Conservation (phyloP, 1,140 invertebrate species). For the Platyscapa corneri region DNA sequence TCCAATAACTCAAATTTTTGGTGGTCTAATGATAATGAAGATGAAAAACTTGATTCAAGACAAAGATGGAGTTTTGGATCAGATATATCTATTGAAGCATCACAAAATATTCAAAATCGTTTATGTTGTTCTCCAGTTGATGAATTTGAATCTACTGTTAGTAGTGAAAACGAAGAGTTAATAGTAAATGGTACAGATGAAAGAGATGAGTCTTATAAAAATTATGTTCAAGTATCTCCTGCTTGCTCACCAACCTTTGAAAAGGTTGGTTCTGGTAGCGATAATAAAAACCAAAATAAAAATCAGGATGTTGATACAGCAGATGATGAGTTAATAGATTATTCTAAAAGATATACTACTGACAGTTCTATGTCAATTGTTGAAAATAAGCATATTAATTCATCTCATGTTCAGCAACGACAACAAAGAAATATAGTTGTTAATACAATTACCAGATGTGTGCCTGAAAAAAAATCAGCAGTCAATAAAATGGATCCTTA, state of each 20-base stretch:
- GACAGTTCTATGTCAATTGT: slow-evolving; percentile 35
- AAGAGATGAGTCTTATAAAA: slow-evolving; percentile 45
- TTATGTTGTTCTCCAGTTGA: slow-evolving; percentile 53
- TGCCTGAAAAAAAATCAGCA: slow-evolving; percentile 48
- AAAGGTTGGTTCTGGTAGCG: background rate
- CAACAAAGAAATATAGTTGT: slow-evolving; percentile 20
- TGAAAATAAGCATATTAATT: slow-evolving; percentile 29
- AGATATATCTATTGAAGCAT: slow-evolving; percentile 47
- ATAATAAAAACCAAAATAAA: slow-evolving; percentile 37
- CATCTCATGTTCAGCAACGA: slow-evolving; percentile 27
- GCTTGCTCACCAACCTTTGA: slow-evolving; percentile 43
- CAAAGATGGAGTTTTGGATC: slow-evolving; percentile 53
- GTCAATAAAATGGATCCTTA: slow-evolving; percentile 62
- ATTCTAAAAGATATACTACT: slow-evolving; percentile 53
- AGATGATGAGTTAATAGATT: slow-evolving; percentile 52
- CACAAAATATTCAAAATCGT: slow-evolving; percentile 46
- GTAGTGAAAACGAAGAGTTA: slow-evolving; percentile 50
- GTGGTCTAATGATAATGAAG: slow-evolving; percentile 38
- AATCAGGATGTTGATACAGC: slow-evolving; percentile 49
- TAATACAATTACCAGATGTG: slow-evolving; percentile 34
- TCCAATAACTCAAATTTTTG: slow-evolving; percentile 37
- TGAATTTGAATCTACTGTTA: slow-evolving; percentile 51
- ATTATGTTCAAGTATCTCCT: slow-evolving; percentile 40
- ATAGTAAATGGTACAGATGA: slow-evolving; percentile 48
- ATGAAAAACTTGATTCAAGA: slow-evolving; percentile 42